These are phyloP conservation scores for Heliothis subflexa DNA, from an alignment of 1,140 invertebrate genomes.

Conservation along the genomic window DNA sequence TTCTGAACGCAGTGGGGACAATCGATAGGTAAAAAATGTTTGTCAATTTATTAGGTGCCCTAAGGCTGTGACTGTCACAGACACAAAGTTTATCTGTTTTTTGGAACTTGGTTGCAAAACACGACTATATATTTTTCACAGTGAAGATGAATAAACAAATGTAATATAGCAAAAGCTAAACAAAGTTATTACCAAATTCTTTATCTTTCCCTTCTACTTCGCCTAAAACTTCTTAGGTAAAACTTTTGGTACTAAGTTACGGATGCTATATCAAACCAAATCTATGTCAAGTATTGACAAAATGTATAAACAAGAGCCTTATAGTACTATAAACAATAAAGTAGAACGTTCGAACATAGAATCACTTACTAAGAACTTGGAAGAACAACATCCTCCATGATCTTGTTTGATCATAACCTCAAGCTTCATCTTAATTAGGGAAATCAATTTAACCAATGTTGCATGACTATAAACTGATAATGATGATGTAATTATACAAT, in stretches of 20 bases:
- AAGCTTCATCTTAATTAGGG: slow-evolving; percentile 61
- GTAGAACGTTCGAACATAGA: not conserved
- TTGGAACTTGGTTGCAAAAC: not conserved
- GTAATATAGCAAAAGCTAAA: not conserved
- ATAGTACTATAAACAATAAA: slow-evolving; percentile 5
- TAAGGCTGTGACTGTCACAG: not conserved
- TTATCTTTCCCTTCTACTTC: not conserved
- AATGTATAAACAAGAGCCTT: not conserved
- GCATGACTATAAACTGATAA: slow-evolving; percentile 73
- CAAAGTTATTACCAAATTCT: not conserved
- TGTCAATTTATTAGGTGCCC: slow-evolving; percentile 13
- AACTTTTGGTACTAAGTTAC: slow-evolving; percentile 1
- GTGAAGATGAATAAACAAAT: not conserved
- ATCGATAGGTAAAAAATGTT: slow-evolving; percentile 75
- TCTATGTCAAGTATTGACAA: not conserved
- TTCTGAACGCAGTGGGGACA: slow-evolving; percentile 73
- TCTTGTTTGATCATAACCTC: slow-evolving; percentile 34
- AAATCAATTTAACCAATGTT: slow-evolving; percentile 72
- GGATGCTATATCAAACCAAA: not conserved
- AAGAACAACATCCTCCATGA: not conserved
- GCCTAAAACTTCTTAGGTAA: not conserved
- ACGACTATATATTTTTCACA: not conserved
- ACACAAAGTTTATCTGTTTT: not conserved
- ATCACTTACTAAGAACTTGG: slow-evolving; percentile 1
- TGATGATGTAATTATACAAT: slow-evolving; percentile 68